A percentile compares a stretch with the other conserved stretches of the same genome.
phyloP scores from a whole-genome alignment of 2,888 invertebrate species.

The Mellilla xanthometata region DNA sequence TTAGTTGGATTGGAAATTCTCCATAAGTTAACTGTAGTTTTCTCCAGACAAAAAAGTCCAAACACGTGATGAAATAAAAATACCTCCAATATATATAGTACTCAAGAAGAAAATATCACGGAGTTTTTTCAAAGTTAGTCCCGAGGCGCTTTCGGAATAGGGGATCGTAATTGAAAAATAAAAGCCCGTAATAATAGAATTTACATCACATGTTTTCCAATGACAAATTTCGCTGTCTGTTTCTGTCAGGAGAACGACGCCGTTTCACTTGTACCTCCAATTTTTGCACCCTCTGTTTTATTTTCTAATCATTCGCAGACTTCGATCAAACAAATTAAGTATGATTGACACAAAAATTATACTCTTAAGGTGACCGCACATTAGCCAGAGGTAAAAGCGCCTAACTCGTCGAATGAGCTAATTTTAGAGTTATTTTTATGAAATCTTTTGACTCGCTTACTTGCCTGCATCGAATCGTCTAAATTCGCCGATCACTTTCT shows the following conservation, averaged over 20 bases:
- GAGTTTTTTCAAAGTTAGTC: slow-evolving; percentile 63
- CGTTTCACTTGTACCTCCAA: slow-evolving; percentile 54
- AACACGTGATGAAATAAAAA: no score
- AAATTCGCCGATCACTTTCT: no score
- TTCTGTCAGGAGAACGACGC: slow-evolving; percentile 73
- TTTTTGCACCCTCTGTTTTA: slow-evolving; percentile 36
- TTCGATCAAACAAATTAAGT: slow-evolving; percentile 6
- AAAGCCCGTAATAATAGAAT: slow-evolving; percentile 82
- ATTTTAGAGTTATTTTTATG: no score
- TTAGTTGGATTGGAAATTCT: no score
- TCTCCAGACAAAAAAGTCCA: no score
- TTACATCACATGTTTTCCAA: slow-evolving; percentile 79
- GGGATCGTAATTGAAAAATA: slow-evolving; percentile 81
- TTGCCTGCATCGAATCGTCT: no score
- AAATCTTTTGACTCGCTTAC: no score
- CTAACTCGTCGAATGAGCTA: no score
- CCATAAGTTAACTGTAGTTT: no score
- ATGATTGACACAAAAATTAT: not conserved
- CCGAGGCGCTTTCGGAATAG: slow-evolving; percentile 64
- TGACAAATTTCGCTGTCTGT: slow-evolving; percentile 76
- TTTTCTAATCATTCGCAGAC: slow-evolving; percentile 31
- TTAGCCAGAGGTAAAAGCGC: no score
- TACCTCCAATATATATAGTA: no score
- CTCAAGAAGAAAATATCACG: slow-evolving; percentile 46
- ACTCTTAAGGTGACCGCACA: no score